phyloP scores from a whole-genome alignment of 2,113 vertebrate species.

The Daboia siamensis region DNA sequence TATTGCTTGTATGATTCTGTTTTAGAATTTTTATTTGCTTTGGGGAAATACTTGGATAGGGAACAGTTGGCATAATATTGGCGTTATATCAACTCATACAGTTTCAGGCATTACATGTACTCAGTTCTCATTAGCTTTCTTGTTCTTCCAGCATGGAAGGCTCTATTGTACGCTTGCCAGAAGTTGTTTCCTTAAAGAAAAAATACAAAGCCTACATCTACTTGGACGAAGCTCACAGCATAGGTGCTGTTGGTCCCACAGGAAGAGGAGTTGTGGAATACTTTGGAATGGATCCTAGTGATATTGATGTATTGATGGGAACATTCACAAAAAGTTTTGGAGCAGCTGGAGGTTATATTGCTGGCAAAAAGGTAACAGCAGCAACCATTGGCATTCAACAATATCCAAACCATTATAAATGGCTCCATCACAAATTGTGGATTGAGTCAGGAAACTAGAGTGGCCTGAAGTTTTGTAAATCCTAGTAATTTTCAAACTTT shows the following conservation, averaged over 20 bases:
- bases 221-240: slow-evolving; percentile 92
- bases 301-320: slow-evolving; percentile 90
- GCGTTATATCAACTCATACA: not conserved
- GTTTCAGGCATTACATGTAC: not conserved
- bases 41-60: not conserved
- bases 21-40: not conserved
- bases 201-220: slow-evolving; percentile 95
- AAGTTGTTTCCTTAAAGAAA: slow-evolving; percentile 88
- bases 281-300: slow-evolving; percentile 76
- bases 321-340: slow-evolving; percentile 95
- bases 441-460: not conserved
- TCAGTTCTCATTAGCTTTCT: slow-evolving; percentile 37
- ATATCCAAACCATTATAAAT: not conserved
- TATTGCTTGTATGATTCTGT: not conserved
- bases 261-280: slow-evolving; percentile 86
- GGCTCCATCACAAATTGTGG: not conserved
- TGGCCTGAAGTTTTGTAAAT: not conserved
- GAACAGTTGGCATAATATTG: not conserved
- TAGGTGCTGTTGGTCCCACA: slow-evolving; percentile 79
- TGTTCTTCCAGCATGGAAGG: slow-evolving; percentile 85
- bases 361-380: slow-evolving; percentile 83
- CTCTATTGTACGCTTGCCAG: slow-evolving; percentile 82
- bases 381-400: not conserved
- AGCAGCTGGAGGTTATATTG: slow-evolving; percentile 87
- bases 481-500: not conserved